Percentiles rank a stretch among this genome's conserved stretches.
Evolutionary conservation across 2,888 invertebrate species (phyloP).

Genomic region (Tetanocera ferruginea): DNA sequence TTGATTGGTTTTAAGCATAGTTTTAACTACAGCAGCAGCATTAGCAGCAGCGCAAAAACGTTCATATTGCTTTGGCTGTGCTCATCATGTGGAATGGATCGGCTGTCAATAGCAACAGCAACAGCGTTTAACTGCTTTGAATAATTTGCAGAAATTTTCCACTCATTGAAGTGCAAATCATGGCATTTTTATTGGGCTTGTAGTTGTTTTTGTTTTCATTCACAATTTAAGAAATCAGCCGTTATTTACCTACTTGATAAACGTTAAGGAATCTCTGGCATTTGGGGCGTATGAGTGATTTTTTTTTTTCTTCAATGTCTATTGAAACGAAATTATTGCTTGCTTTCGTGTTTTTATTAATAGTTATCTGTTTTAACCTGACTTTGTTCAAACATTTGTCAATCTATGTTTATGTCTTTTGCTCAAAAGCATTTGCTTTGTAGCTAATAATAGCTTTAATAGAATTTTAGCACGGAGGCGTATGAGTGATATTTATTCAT

Average conservation of each 20-base stretch:
- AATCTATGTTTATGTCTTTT: too few species aligned
- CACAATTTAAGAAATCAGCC: not conserved
- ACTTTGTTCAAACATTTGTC: too few species aligned
- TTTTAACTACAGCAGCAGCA: not conserved
- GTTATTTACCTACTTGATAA: not conserved
- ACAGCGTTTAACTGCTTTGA: not conserved
- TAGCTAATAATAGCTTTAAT: too few species aligned
- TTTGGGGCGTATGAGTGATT: not conserved
- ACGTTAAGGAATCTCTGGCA: not conserved
- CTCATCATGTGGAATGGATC: not conserved
- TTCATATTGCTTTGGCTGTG: not conserved
- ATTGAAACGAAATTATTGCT: too few species aligned
- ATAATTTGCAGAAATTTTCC: constrained; percentile 8
- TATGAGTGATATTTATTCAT: too few species aligned
- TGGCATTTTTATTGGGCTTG: not conserved
- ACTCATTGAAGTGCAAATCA: constrained; percentile 7
- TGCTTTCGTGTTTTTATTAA: too few species aligned
- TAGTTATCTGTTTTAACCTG: too few species aligned
- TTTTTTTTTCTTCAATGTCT: too few species aligned
- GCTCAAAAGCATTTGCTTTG: too few species aligned
- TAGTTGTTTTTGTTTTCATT: not conserved
- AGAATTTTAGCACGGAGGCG: too few species aligned
- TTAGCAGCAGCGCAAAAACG: not conserved
- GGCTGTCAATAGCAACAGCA: not conserved
- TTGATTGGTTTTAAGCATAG: not conserved